These are phyloP conservation scores for Acomys russatus DNA, from an alignment of 2,797 vertebrate species.

Conservation along the genomic window DNA sequence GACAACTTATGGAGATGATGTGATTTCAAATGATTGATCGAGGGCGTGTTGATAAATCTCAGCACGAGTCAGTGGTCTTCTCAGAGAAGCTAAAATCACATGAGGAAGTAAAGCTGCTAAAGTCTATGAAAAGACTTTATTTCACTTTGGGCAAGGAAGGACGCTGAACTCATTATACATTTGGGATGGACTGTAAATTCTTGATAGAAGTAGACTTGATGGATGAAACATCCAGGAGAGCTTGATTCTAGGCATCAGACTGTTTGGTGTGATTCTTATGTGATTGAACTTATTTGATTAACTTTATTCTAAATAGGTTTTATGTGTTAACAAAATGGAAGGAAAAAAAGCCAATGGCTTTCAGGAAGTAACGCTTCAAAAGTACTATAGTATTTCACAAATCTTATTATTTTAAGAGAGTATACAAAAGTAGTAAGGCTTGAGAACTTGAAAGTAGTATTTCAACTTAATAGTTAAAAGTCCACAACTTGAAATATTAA, in stretches of 20 bases:
- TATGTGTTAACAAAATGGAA: slow-evolving; percentile 21
- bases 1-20: slow-evolving; percentile 26
- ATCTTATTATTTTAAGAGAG: slow-evolving; percentile 32
- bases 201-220: not conserved
- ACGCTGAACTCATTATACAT: not conserved
- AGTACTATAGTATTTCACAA: not conserved
- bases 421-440: not conserved
- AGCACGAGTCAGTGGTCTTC: slow-evolving; percentile 2
- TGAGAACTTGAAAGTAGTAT: not conserved
- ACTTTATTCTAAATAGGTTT: slow-evolving; percentile 50
- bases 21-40: slow-evolving; percentile 7
- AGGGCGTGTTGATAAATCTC: not conserved
- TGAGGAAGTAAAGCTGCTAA: not conserved
- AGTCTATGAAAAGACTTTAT: not conserved
- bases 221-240: slow-evolving; percentile 2
- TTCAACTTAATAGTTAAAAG: slow-evolving; percentile 19
- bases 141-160: not conserved
- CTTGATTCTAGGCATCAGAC: slow-evolving; percentile 1
- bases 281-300: slow-evolving; percentile 48
- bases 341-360: slow-evolving; percentile 5
- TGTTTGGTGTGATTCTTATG: slow-evolving; percentile 26
- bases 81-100: not conserved
- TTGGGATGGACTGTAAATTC: slow-evolving; percentile 18
- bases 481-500: not conserved
- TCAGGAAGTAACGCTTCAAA: slow-evolving; percentile 29